phyloP scores from a whole-genome alignment of 2,113 vertebrate genomes.

The Zosterops borbonicus region DNA sequence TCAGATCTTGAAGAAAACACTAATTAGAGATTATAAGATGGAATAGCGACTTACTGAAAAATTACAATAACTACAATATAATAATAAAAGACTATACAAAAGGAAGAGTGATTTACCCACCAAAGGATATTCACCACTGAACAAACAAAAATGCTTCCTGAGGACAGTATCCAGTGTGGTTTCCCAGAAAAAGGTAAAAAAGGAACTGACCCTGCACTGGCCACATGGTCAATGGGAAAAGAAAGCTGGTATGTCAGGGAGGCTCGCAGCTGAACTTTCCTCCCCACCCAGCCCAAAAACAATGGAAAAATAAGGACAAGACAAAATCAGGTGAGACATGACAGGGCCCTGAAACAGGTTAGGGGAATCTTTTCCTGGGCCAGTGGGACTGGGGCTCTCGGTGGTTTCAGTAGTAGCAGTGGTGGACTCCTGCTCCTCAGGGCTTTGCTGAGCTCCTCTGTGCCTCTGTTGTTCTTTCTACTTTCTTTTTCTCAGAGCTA shows the following conservation, averaged over 20 bases:
- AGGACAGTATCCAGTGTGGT: too few species aligned
- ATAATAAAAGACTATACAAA: neutral
- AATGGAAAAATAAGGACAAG: neutral
- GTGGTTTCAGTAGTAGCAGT: too few species aligned
- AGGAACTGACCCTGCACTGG: neutral
- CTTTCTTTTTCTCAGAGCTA: neutral
- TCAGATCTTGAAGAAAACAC: neutral
- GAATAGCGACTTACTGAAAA: neutral
- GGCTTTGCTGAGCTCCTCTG: neutral
- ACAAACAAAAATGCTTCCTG: neutral
- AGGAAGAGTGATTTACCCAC: neutral
- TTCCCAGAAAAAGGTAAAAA: neutral
- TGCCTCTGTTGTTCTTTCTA: fast-evolving
- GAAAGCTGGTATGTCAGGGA: fast-evolving
- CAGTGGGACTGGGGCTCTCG: fast-evolving
- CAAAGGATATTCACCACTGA: neutral
- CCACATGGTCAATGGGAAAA: neutral
- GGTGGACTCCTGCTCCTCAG: neutral
- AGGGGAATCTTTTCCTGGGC: too few species aligned
- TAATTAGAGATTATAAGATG: neutral
- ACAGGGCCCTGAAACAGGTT: neutral
- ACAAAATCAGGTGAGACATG: neutral
- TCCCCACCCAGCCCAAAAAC: neutral
- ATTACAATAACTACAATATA: neutral
- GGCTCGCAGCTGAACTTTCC: neutral